Evolutionary conservation across 1,140 invertebrate genomes (phyloP).

Genomic region (Uloborus diversus): DNA sequence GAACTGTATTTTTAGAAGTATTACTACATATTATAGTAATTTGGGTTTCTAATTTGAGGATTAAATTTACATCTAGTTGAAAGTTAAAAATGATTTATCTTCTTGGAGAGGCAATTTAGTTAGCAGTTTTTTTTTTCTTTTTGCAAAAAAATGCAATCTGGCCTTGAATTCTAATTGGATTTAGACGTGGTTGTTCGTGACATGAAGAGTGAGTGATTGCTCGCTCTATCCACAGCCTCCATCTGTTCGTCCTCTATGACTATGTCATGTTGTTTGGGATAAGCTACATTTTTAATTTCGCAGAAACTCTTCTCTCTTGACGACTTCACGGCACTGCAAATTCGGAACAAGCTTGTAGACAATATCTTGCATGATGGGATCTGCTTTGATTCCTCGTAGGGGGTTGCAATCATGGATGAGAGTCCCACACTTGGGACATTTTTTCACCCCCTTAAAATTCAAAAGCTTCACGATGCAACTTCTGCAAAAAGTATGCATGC

Average conservation of each 20-base stretch:
- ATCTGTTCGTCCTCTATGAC: neutral
- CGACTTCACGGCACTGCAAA: constrained; percentile 66
- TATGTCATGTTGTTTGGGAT: neutral
- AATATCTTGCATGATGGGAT: constrained; percentile 66
- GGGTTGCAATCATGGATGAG: constrained; percentile 15
- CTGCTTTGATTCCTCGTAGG: constrained; percentile 53
- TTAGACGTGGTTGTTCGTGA: constrained; percentile 8
- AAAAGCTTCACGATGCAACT: constrained; percentile 68
- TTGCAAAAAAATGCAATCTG: too few species aligned
- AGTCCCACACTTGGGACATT: constrained; percentile 22
- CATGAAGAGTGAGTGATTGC: neutral
- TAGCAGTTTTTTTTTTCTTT: too few species aligned
- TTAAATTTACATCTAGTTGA: too few species aligned
- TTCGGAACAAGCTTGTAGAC: constrained; percentile 68
- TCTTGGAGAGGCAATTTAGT: too few species aligned
- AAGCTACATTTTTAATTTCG: constrained; percentile 55
- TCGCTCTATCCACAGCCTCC: neutral
- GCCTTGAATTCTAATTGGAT: constrained; percentile 28
- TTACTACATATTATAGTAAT: too few species aligned
- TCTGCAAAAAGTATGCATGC: constrained; percentile 83
- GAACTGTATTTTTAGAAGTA: too few species aligned
- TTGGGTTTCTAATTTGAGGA: too few species aligned
- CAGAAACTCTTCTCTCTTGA: constrained; percentile 64
- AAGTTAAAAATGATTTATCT: too few species aligned
- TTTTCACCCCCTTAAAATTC: constrained; percentile 51